Base-by-base conservation (phyloP, 2,113 vertebrate species). In the Eidolon helvum region DNA sequence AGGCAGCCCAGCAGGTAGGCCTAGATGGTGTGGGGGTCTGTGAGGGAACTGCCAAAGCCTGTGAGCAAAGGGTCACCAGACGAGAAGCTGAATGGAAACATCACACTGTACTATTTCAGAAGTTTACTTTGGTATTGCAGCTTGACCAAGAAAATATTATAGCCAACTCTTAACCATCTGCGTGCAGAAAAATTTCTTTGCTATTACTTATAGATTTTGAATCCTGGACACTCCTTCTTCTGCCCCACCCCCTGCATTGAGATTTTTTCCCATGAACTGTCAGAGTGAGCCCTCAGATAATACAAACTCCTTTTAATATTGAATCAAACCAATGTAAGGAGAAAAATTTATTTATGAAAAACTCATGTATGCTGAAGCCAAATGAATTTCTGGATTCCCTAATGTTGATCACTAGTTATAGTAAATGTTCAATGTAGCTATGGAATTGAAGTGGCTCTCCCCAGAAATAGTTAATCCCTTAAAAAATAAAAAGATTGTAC, bases 1-100 rank as follows among this genome's bases (percentile, higher is more conserved):
- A 99, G 96, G 99, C 99, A 90, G 99, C 99, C 83, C 99, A 99
- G 99, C 99, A 99, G 99, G 99, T 99, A 98, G 53, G 98, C 57
- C 0, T 10, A 45, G 48, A 18, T 55, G 14, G 10, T 12, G 5
- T 16, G 82, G 79, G 68, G 59, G 24, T 24, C 18, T 35, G 14
- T 22, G 82, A 45, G 28, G n/a, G 18, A 71, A 74, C 30, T 43
- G 28, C 28, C 0, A 53, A 86, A 59, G 19, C 8, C 24, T 35
- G 33, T 12, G 50, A 83, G 72, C 45, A 43, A 50, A 5, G 35
- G 59, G 30, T 65, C 16, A 7, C 28, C 59, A 72, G 66, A 43
- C 28, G 28, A 18, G 4, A 33, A 66, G 35, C 48, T 12, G 33
- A 72, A 40, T 16, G n/a, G 48, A 82, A n/a, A 53, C 50, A 5